These are phyloP conservation scores for Steatocranus sp. DNA, from an alignment of 2,797 vertebrate genomes.

Conservation along the genomic window DNA sequence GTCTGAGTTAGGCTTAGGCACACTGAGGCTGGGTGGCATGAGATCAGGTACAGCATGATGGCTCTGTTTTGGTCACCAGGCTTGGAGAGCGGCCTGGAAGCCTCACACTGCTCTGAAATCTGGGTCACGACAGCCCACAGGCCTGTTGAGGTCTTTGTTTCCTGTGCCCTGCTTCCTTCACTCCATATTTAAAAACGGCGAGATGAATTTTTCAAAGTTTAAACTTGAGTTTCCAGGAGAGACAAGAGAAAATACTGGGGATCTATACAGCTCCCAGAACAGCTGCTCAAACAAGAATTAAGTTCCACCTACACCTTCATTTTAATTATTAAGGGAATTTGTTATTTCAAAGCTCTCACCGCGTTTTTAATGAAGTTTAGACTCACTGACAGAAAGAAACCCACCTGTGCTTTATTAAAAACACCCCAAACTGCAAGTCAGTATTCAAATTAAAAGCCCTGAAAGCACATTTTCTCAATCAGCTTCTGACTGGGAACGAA, in stretches of 20 bases:
- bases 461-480: background rate
- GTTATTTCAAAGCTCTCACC: background rate
- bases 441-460: background rate
- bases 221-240: background rate
- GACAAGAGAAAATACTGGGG: background rate
- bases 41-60: background rate
- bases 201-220: background rate
- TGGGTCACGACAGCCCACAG: conserved; percentile 52
- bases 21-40: background rate
- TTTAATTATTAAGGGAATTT: conserved; percentile 10
- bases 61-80: conserved; percentile 3
- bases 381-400: background rate
- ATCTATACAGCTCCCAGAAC: conserved; percentile 5
- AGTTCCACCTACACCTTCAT: conserved; percentile 1
- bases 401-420: background rate
- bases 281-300: conserved; percentile 29
- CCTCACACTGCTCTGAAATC: conserved; percentile 36
- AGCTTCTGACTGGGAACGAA: background rate
- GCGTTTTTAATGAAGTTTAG: background rate
- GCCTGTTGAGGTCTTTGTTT: conserved; percentile 13
- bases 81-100: conserved; percentile 2
- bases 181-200: background rate
- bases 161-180: background rate
- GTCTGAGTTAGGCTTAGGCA: background rate
- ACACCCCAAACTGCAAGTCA: background rate